Base-by-base conservation (phyloP, 2,113 vertebrate genomes). In the Xenotilapia flavipinnis region DNA sequence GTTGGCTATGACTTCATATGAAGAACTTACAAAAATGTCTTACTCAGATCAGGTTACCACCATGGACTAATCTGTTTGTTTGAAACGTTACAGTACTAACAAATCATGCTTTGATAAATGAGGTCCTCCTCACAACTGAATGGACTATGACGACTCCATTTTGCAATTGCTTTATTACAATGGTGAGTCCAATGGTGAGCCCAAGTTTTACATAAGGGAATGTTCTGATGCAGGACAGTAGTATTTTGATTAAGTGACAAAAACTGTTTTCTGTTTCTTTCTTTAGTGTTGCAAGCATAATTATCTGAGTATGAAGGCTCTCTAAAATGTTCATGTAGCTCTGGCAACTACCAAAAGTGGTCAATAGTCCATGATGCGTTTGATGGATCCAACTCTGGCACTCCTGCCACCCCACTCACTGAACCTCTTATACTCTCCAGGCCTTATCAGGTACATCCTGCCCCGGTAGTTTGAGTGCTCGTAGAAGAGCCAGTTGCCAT, bases 401-500 rank as follows among this genome's bases (percentile, higher is more conserved):
- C 19, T 95, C 33, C 86, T 86, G 42, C 92, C 88, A 2, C 94
- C 95, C 96, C 96, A 96, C 56, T 96, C 94, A 5, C 91, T 96
- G 89, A 96, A 96, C 87, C 94, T 93, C 70, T 80, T 91, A 93
- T 96, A 96, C 58, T 95, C 94, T 51, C 94, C 94, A 1, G 95
- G 95, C 42, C 87, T 86, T 8, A 96, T 80, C 79, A 95, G 93
- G 84, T 95, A 95, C 95, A 95, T 94, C 87, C 89, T 90, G 51
- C 96, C 96, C 36, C 56, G 26, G 88, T 95, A 95, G 86, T 96
- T 80, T 1, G 92, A 83, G 6, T 94, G 88, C 73, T 96, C 95
- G 2, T 90, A 96, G 90, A 95, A 95, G 19, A 95, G 90, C 95
- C 96, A 96, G 91, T 95, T 92, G 60, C 95, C 94, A 2, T 84